Percentiles rank a stretch among this genome's conserved stretches.
These are phyloP conservation scores for Torymus tubicola DNA, from an alignment of 2,888 invertebrate genomes.

Conservation along the genomic window DNA sequence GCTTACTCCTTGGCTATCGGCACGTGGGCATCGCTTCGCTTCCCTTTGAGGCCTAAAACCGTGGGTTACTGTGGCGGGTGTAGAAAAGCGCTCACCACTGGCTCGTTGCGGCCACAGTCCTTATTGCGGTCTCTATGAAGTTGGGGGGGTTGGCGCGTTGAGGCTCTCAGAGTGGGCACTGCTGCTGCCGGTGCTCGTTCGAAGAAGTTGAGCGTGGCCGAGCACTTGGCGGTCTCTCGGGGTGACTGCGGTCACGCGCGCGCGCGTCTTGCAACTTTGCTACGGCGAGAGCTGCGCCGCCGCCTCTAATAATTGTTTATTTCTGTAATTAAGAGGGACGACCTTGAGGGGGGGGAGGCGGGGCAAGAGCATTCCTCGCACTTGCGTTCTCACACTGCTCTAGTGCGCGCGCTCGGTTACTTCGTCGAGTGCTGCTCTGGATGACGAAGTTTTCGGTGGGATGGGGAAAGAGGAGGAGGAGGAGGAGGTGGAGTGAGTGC, in stretches of 20 bases:
- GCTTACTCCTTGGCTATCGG: too few species aligned
- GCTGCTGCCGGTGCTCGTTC: neutral
- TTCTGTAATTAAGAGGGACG: constrained; percentile 37
- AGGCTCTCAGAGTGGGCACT: neutral
- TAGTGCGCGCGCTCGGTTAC: neutral
- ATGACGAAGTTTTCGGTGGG: constrained; percentile 4
- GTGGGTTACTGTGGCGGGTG: too few species aligned
- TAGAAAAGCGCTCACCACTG: neutral
- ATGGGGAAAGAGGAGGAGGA: neutral
- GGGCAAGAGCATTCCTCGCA: neutral
- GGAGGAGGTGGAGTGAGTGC: neutral
- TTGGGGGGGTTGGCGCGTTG: constrained; percentile 5
- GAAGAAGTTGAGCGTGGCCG: constrained; percentile 14
- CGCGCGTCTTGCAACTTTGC: neutral
- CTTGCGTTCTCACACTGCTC: neutral
- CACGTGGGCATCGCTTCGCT: too few species aligned
- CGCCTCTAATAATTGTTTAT: constrained; percentile 48
- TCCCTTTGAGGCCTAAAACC: too few species aligned
- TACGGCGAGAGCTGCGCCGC: neutral
- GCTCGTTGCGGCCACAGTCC: neutral
- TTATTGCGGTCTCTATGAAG: constrained; percentile 18
- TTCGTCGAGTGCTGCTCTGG: neutral
- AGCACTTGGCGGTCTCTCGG: constrained; percentile 17
- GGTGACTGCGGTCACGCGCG: too few species aligned
- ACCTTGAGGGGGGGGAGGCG: neutral